Evolutionary conservation across 2,888 invertebrate species (phyloP), one percentile per base, ranked within the genome.

Genomic region (Microctonus aethiopoides): DNA sequence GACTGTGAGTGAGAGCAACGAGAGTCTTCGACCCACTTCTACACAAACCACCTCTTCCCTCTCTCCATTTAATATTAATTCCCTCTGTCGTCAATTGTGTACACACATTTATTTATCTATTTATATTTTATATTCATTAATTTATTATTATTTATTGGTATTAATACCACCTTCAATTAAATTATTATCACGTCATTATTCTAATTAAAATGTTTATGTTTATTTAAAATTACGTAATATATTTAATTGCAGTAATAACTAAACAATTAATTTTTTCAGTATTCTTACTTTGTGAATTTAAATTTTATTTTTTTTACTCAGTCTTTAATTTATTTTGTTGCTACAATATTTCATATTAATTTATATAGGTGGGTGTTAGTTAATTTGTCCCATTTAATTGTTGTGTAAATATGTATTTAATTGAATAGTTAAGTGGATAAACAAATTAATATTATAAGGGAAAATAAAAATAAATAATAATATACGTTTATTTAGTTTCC

Each of bases 11-110:
- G 46, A 46, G 75, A 77, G 80, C 77, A 80, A 80, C 81, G 83
- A 82, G 81, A 80, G 46, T 46, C 46, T 83, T 82, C 85, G 86
- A 85, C 86, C 86, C 84, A 85, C 86, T 85, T 86, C 83, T 81
- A 71, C 72, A 46, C 74, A 72, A 72, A 78, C 78, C 74, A 78
- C 79, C 79, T 46, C 46, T 46, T 46, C 46, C 46, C 46, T 9
- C 46, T 16, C 46, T 46, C 16, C 46, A 6, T 46, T 46, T n/a
- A 16, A 7, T 46, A 46, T n/a, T 16, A 20, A 46, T 46, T 46
- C 46, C 6, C 46, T 16, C 16, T 46, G 16, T 7, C 16, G 9
- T 46, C 7, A n/a, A 46, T 16, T 46, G 16, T 7, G 7, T 46
- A 46, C 3, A 46, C 36, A 24, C 36, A 20, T 34, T n/a, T 41